A percentile compares a stretch with the other conserved stretches of the same genome.
Evolutionary conservation across 2,888 invertebrate genomes (phyloP).

Genomic region (Steromphala cineraria): DNA sequence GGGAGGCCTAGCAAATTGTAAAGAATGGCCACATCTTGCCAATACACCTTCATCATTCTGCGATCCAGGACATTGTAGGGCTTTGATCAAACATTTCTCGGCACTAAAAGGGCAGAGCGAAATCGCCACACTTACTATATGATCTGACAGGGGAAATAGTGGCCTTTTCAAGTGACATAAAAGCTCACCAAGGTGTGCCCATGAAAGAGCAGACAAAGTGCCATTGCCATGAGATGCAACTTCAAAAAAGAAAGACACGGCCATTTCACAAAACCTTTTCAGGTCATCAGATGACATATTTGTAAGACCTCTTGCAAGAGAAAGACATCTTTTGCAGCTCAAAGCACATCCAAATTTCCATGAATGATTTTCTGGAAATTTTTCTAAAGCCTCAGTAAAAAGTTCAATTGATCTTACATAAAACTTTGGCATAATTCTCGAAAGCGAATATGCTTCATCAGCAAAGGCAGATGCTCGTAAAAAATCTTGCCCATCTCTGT

Average conservation of each 20-base stretch:
- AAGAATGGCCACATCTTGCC: background rate
- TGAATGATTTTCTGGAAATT: background rate
- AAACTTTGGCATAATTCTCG: background rate
- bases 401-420: background rate
- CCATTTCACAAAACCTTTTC: background rate
- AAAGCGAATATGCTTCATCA: background rate
- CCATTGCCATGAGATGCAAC: background rate
- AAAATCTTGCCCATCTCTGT: background rate
- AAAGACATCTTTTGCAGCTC: background rate
- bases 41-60: background rate
- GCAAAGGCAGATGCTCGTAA: background rate
- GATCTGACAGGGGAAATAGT: background rate
- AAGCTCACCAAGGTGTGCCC: background rate
- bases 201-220: background rate
- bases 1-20: background rate
- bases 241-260: background rate
- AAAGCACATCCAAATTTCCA: slow-evolving; percentile 12
- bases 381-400: background rate
- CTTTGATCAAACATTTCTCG: background rate
- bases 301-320: background rate
- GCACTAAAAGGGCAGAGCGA: background rate
- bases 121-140: background rate
- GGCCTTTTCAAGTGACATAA: background rate
- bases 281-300: background rate
- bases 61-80: background rate